Evolutionary conservation across 2,113 vertebrate genomes (phyloP).

Genomic region (Triplophysa rosa): DNA sequence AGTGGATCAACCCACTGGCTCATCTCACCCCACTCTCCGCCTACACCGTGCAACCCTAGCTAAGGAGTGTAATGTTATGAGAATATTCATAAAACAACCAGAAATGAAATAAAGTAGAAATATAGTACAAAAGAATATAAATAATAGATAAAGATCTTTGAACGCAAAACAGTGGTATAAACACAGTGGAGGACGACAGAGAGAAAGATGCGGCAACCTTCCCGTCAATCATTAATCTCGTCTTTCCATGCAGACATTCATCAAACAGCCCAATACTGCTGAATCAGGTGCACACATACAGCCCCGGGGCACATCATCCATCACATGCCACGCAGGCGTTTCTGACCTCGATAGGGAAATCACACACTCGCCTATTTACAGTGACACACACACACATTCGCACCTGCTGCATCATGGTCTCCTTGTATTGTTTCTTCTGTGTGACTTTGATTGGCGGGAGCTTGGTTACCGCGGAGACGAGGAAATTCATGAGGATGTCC

Average conservation of each 20-base stretch:
- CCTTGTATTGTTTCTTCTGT: constrained; percentile 83
- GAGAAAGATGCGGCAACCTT: constrained; percentile 15
- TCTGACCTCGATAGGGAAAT: constrained; percentile 12
- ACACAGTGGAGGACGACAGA: constrained; percentile 1
- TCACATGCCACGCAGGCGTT: constrained; percentile 19
- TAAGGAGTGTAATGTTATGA: too few relatives aligned
- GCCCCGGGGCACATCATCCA: constrained; percentile 17
- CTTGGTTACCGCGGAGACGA: constrained; percentile 76
- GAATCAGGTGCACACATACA: constrained; percentile 64
- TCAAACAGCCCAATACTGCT: constrained; percentile 67
- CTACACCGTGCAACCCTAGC: too few relatives aligned
- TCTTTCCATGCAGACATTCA: constrained; percentile 76
- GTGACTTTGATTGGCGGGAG: constrained; percentile 80
- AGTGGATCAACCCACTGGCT: too few relatives aligned
- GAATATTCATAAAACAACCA: too few relatives aligned
- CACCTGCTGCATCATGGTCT: constrained; percentile 80
- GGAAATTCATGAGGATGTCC: constrained; percentile 82
- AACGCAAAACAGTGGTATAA: background rate
- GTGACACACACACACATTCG: constrained; percentile 51
- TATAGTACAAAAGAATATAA: background rate
- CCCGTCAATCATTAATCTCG: constrained; percentile 57
- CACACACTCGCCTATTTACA: constrained; percentile 34
- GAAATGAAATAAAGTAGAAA: background rate
- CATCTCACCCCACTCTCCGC: too few relatives aligned
- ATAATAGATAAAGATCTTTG: background rate